A percentile compares a stretch with the other conserved stretches of the same genome.
Conservation (phyloP, 1,140 invertebrate genomes). For the Camponotus pennsylvanicus region DNA sequence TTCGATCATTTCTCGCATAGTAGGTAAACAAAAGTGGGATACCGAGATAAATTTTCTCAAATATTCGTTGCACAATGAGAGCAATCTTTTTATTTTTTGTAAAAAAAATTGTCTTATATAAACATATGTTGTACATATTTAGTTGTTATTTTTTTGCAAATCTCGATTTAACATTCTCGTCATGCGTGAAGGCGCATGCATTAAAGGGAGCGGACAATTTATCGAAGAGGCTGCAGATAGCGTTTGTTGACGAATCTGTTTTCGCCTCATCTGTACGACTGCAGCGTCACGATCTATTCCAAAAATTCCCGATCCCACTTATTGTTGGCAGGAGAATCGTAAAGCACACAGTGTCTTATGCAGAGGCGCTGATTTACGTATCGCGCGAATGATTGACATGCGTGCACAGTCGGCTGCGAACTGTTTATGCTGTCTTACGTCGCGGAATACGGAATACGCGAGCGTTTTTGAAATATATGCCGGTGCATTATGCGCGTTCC, state of each 20-base stretch:
- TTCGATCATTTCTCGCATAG: background rate
- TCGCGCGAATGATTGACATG: conserved; percentile 50
- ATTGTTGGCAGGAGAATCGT: background rate
- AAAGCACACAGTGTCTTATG: conserved; percentile 23
- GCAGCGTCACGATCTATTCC: conserved; percentile 17
- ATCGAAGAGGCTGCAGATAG: conserved; percentile 8
- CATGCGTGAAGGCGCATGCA: background rate
- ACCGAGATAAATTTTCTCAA: background rate
- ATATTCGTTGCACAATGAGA: background rate
- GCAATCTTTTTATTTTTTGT: background rate
- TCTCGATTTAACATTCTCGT: background rate
- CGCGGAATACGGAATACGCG: conserved; percentile 48
- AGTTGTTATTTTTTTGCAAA: conserved; percentile 19
- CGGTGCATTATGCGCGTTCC: conserved; percentile 41
- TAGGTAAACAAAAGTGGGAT: background rate
- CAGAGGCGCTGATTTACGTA: conserved; percentile 31
- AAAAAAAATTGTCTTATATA: conserved; percentile 1
- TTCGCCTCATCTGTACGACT: conserved; percentile 18
- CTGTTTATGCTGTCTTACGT: conserved; percentile 47
- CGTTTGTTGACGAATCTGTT: conserved; percentile 42
- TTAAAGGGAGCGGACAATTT: conserved; percentile 37
- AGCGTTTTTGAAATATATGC: conserved; percentile 46
- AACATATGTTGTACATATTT: background rate
- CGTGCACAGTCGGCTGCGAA: conserved; percentile 24
- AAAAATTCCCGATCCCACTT: conserved; percentile 41